phyloP scores from a whole-genome alignment of 2,797 vertebrate species.

The Chloroceryle inda region DNA sequence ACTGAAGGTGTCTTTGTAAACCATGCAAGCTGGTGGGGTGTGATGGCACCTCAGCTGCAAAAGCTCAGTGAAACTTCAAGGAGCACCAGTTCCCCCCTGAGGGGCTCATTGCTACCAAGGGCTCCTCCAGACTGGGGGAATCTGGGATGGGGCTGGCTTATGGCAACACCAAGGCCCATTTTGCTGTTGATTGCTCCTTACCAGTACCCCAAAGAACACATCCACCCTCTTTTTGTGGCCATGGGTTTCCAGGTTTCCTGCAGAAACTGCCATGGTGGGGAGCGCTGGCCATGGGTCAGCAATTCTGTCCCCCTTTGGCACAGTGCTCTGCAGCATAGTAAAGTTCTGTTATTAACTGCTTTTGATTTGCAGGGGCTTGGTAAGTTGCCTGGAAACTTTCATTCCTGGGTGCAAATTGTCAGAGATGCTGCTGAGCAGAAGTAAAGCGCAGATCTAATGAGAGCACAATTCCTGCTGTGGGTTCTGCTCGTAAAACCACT shows the following conservation, averaged over 20 bases:
- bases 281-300: rapidly evolving
- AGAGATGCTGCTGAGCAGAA: not conserved
- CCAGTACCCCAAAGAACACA: not conserved
- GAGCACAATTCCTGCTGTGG: rapidly evolving
- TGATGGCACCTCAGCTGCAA: not conserved
- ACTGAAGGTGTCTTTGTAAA: not conserved
- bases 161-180: not conserved
- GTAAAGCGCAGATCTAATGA: not conserved
- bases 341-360: not conserved
- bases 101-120: rapidly evolving
- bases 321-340: not conserved
- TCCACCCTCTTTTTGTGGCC: not conserved
- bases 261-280: not conserved
- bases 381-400: not conserved
- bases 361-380: not conserved
- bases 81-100: not conserved
- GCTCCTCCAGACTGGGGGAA: not conserved
- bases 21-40: not conserved
- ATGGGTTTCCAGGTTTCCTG: not conserved
- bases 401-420: not conserved
- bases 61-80: not conserved
- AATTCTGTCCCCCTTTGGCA: not conserved
- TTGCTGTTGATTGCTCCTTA: not conserved
- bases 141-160: not conserved
- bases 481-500: rapidly evolving